Base-by-base conservation (phyloP, 1,140 invertebrate genomes). In the Stenopsyche tienmushanensis region DNA sequence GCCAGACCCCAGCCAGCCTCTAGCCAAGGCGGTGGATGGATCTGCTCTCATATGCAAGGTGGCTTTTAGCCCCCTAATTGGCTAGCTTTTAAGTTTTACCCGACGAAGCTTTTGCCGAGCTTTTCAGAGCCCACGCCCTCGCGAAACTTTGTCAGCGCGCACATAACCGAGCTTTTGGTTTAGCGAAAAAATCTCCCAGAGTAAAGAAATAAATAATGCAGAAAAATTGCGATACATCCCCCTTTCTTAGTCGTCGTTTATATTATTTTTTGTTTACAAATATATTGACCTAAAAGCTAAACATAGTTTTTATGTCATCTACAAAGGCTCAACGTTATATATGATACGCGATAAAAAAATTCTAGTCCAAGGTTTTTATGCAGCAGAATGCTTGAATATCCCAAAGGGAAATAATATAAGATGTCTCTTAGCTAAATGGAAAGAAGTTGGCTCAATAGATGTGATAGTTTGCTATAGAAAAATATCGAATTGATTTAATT, bases 21-120 rank as follows among this genome's bases (percentile, higher is more conserved):
- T 34, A 54, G 21, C 54, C 54, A 42, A 57, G 54, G 15, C 34
- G 53, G 26, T 7, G 53, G 60, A 64, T 44, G 64, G 62, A 65
- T 66, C 63, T 62, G 41, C 69, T 71, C 69, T 68, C 69, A 71
- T 68, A 71, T 77, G 75, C 76, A 75, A 77, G 77, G 77, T 76
- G 78, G 78, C 79, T 81, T 80, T 81, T 80, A 81, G 77, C 72
- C 75, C 62, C 73, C 72, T 81, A 81, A 81, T 81, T 81, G 79
- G 77, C 73, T 71, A 77, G 79, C 79, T 81, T 81, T 81, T 81
- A 81, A 81, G 78, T 79, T 75, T 79, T 72, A 74, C 77, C 72
- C 74, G 73, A 69, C 72, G 62, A 58, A 68, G 62, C 69, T 65
- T 71, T 71, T 54, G 59, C 64, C 8, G 42, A 70, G 65, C 68